Evolutionary conservation across 1,140 invertebrate species (phyloP), one percentile per base, ranked within the genome.

Genomic region (Hestina assimilis): DNA sequence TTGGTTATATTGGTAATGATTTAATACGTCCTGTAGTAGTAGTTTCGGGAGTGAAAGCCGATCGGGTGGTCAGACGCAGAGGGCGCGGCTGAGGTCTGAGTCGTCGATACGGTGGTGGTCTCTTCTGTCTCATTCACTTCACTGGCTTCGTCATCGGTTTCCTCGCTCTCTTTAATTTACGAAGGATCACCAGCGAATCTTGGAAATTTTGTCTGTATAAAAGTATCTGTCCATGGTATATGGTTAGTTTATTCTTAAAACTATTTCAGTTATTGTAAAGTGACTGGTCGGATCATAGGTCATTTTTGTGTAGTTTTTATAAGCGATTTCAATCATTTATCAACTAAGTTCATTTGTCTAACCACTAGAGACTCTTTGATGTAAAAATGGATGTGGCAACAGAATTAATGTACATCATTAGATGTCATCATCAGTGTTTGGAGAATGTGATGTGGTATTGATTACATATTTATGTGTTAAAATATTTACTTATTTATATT

Each of bases 141-240:
- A 42, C 73, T 75, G 6, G 92, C 91, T 60, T 92, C 91, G 66
- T 93, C 92, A 58, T 93, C 92, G 55, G 92, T 90, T 69, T 94
- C 93, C 53, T 91, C 90, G 55, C 69, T 83, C 33, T 85, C 82
- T 42, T 85, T 85, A n/a, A n/a, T n/a, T n/a, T n/a, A n/a, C n/a
- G n/a, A n/a, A n/a, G n/a, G n/a, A n/a, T n/a, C n/a, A n/a, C n/a
- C n/a, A n/a, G n/a, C n/a, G n/a, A n/a, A n/a, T n/a, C n/a, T n/a
- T n/a, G n/a, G n/a, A n/a, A n/a, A n/a, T n/a, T n/a, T n/a, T n/a
- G n/a, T n/a, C n/a, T n/a, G n/a, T n/a, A n/a, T n/a, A n/a, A n/a
- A n/a, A n/a, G n/a, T n/a, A n/a, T n/a, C n/a, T n/a, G n/a, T n/a
- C n/a, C n/a, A n/a, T n/a, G n/a, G n/a, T n/a, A n/a, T n/a, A n/a